Conservation (phyloP, 2,888 invertebrate species). For the Macrosoma leucophasiata region DNA sequence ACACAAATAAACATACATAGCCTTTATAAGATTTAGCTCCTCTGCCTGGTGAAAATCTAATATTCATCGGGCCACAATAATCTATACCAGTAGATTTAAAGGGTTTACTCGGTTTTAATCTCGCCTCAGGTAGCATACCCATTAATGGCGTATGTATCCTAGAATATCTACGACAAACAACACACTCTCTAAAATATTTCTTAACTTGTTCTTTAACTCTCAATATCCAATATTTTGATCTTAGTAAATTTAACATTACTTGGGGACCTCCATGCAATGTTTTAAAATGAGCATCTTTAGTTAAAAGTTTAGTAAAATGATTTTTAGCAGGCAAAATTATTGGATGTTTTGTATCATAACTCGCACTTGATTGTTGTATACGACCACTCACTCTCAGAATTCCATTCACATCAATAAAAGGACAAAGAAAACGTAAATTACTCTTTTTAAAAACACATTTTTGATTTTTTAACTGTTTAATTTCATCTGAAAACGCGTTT, state of each 20-base stretch:
- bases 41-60: constrained; percentile 23
- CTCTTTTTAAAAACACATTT: no score
- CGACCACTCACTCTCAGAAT: no score
- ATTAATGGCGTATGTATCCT: constrained; percentile 13
- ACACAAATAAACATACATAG: constrained; percentile 26
- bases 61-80: constrained; percentile 22
- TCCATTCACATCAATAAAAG: no score
- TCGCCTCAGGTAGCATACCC: constrained; percentile 23
- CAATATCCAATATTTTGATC: constrained; percentile 10
- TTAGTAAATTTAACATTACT: constrained; percentile 5
- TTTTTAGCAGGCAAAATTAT: no score
- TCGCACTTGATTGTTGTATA: no score
- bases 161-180: constrained; percentile 17
- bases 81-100: constrained; percentile 27
- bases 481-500: constrained; percentile 16
- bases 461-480: no score
- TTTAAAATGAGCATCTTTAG: not conserved
- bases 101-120: constrained; percentile 22
- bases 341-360: no score
- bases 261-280: constrained; percentile 1
- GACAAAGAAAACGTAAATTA: no score
- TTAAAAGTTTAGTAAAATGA: no score
- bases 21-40: constrained; percentile 23
- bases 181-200: constrained; percentile 15
- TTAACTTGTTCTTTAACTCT: constrained; percentile 9